Conservation (phyloP, 2,888 invertebrate species). For the Drosophila cognata region DNA sequence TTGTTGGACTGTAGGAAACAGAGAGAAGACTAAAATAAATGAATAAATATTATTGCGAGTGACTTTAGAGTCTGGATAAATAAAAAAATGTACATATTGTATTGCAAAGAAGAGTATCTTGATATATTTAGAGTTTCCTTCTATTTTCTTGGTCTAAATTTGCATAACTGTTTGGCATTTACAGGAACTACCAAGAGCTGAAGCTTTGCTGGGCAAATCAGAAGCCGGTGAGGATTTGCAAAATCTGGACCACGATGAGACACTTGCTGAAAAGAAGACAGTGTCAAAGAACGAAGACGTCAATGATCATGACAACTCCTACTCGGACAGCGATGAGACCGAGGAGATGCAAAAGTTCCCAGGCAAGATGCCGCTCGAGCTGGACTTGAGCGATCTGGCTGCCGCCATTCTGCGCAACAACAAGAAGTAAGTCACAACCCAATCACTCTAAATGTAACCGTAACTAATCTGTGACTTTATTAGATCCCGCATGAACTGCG, state of each 20-base stretch:
- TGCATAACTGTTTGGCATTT: slow-evolving; percentile 16
- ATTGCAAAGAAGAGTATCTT: not conserved
- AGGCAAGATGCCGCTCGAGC: slow-evolving; percentile 91
- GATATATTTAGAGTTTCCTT: not conserved
- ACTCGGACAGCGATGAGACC: slow-evolving; percentile 86
- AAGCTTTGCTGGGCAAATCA: slow-evolving; percentile 85
- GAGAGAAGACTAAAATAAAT: not conserved
- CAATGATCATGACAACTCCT: slow-evolving; percentile 84
- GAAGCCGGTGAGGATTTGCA: slow-evolving; percentile 81
- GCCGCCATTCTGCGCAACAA: slow-evolving; percentile 90
- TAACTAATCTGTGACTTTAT: not conserved
- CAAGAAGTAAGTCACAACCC: slow-evolving; percentile 86
- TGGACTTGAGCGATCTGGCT: slow-evolving; percentile 93
- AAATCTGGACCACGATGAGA: slow-evolving; percentile 80
- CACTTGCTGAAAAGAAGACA: slow-evolving; percentile 63
- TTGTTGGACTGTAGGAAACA: not conserved
- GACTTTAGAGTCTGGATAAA: not conserved
- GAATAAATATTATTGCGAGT: not conserved
- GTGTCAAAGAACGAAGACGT: slow-evolving; percentile 70
- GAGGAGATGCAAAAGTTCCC: slow-evolving; percentile 87
- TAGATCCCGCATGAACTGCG: slow-evolving; percentile 94
- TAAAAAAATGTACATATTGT: not conserved
- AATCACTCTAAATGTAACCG: not conserved
- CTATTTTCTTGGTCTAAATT: not conserved
- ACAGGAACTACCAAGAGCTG: slow-evolving; percentile 85